A percentile compares a stretch with the other conserved stretches of the same genome.
Evolutionary conservation across 2,797 vertebrate genomes (phyloP).

Genomic region (Poecilia velifera): DNA sequence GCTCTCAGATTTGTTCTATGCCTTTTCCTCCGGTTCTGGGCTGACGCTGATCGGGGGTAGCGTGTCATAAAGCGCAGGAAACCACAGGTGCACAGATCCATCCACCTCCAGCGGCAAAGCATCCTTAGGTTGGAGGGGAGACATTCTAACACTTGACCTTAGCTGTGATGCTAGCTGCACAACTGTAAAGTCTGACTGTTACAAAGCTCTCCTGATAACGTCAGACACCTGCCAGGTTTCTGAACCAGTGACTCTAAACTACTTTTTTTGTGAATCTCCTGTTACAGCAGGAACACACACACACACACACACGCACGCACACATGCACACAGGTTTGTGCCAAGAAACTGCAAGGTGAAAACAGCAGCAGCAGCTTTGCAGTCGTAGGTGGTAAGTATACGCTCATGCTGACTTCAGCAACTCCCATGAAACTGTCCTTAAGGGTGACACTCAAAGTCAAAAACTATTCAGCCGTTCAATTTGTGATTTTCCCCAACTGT

Average conservation of each 20-base stretch:
- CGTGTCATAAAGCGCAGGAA: background rate
- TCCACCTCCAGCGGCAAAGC: background rate
- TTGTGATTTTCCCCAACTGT: constrained; percentile 15
- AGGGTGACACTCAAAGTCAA: constrained; percentile 13
- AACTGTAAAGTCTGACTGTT: background rate
- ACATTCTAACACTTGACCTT: background rate
- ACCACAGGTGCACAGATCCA: background rate
- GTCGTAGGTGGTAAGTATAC: background rate
- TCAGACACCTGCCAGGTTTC: background rate
- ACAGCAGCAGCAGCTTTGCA: background rate
- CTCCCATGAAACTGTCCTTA: constrained; percentile 12
- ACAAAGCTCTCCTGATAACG: background rate
- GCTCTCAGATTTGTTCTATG: background rate
- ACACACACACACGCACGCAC: background rate
- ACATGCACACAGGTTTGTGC: background rate
- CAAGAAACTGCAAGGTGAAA: background rate
- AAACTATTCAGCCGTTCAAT: constrained; percentile 6
- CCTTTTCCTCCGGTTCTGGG: background rate
- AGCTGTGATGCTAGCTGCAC: background rate
- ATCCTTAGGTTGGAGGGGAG: background rate
- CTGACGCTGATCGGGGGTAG: background rate
- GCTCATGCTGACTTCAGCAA: constrained; percentile 11
- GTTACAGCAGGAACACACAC: background rate
- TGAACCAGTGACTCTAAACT: background rate
- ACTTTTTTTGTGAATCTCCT: background rate